A percentile compares a stretch with the other conserved stretches of the same genome.
Conservation (phyloP, 2,113 vertebrate species). For the Tauraco erythrolophus region DNA sequence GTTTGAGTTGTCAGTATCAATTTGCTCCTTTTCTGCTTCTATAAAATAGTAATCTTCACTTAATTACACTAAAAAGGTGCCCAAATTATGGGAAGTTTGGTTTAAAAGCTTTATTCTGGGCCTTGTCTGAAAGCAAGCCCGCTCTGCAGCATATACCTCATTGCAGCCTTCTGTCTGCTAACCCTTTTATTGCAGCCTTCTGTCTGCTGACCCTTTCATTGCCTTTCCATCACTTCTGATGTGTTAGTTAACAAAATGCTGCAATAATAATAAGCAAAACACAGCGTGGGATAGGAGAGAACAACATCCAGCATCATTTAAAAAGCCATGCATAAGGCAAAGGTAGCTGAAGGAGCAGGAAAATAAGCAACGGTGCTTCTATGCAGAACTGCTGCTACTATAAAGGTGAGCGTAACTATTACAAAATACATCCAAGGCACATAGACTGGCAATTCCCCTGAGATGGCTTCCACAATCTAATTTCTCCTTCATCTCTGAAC, state of each 20-base stretch:
- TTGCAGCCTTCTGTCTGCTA: not conserved
- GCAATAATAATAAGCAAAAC: not conserved
- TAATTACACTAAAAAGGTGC: not conserved
- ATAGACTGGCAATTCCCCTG: not conserved
- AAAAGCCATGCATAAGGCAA: not conserved
- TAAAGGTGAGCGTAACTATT: not conserved
- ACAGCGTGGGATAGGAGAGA: not conserved
- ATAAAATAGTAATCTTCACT: not conserved
- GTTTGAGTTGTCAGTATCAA: not conserved
- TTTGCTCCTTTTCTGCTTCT: not conserved
- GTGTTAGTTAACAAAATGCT: not conserved
- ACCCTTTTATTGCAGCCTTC: not conserved
- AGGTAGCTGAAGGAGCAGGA: not conserved
- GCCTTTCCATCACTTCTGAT: not conserved
- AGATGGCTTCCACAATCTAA: not conserved
- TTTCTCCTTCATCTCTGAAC: not conserved
- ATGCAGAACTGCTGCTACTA: not conserved
- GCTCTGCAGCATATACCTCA: rapidly evolving
- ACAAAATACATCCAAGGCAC: not conserved
- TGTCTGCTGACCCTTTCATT: not conserved
- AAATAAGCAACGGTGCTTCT: not conserved
- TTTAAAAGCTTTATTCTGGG: not conserved
- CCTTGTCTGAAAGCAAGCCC: not conserved
- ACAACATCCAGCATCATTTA: not conserved
- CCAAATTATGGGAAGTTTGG: not conserved